Conservation (phyloP, 2,888 invertebrate genomes). For the Nematopogon swammerdamellus region DNA sequence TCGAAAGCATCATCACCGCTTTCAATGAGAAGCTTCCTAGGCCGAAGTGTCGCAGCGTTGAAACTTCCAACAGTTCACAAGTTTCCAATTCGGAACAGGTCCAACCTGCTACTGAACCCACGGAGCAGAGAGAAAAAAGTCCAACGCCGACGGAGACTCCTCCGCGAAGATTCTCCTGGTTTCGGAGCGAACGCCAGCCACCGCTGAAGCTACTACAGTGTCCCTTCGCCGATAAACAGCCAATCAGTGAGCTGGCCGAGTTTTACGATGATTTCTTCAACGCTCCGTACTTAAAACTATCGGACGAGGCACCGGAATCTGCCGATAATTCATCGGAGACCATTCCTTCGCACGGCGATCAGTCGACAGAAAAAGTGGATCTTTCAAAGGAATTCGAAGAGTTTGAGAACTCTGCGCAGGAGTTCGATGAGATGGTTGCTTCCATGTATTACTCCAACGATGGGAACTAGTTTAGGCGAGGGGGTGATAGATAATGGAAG, state of each 20-base stretch:
- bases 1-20: constrained; percentile 31
- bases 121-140: constrained; percentile 22
- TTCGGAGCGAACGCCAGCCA: constrained; percentile 51
- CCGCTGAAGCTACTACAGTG: constrained; percentile 71
- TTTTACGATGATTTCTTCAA: constrained; percentile 80
- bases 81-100: not conserved
- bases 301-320: constrained; percentile 20
- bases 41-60: constrained; percentile 34
- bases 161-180: constrained; percentile 40
- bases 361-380: constrained; percentile 38
- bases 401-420: constrained; percentile 70
- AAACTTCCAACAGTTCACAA: constrained; percentile 31
- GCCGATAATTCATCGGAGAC: constrained; percentile 19
- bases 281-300: constrained; percentile 52
- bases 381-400: constrained; percentile 68
- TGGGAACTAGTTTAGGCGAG: not conserved
- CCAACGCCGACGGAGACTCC: constrained; percentile 40
- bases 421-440: constrained; percentile 73
- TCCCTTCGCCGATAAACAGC: constrained; percentile 71
- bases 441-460: constrained; percentile 49
- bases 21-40: constrained; percentile 35
- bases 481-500: not conserved
- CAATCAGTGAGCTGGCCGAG: constrained; percentile 70
- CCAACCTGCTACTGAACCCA: not conserved
- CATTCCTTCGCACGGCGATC: constrained; percentile 21